Percentiles rank a stretch among this genome's conserved stretches.
Conservation (phyloP, 2,113 vertebrate genomes). For the Pachypanchax playfairii region DNA sequence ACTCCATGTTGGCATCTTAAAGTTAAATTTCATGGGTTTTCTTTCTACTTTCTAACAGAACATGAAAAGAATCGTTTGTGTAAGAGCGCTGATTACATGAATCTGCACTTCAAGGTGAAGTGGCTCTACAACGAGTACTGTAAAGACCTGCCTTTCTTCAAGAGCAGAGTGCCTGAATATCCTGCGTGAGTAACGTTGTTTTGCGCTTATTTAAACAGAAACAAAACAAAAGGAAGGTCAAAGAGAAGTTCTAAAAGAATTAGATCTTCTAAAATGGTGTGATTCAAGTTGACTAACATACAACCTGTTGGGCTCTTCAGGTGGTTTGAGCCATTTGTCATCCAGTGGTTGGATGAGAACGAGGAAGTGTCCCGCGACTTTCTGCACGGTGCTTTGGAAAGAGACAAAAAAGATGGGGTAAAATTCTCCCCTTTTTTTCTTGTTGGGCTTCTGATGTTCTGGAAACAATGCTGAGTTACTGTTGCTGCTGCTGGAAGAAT, state of each 20-base stretch:
- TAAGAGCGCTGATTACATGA: slow-evolving; percentile 99
- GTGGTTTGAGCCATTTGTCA: slow-evolving; percentile 98
- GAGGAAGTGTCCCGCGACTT: slow-evolving; percentile 98
- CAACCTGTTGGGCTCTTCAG: slow-evolving; percentile 62
- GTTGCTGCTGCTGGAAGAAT: slow-evolving; percentile 43
- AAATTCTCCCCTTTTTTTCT: slow-evolving; percentile 38
- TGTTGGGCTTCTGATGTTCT: slow-evolving; percentile 17
- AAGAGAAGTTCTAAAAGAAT: too few relatives aligned
- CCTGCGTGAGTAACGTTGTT: slow-evolving; percentile 86
- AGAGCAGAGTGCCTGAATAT: slow-evolving; percentile 94
- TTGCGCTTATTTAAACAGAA: background rate
- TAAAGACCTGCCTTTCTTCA: slow-evolving; percentile 94
- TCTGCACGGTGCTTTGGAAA: slow-evolving; percentile 92
- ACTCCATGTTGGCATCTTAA: background rate
- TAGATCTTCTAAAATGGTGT: background rate
- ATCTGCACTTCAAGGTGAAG: slow-evolving; percentile 99
- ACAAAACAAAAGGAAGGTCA: background rate
- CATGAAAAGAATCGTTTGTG: slow-evolving; percentile 97
- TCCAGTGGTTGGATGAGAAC: slow-evolving; percentile 99
- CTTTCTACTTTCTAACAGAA: slow-evolving; percentile 73
- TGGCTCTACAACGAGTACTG: slow-evolving; percentile 99
- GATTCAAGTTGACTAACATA: background rate
- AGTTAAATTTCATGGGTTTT: slow-evolving; percentile 24
- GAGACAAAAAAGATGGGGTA: slow-evolving; percentile 99
- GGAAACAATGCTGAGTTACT: slow-evolving; percentile 26